phyloP scores from a whole-genome alignment of 2,113 vertebrate species.

The Psittacara wagleri region DNA sequence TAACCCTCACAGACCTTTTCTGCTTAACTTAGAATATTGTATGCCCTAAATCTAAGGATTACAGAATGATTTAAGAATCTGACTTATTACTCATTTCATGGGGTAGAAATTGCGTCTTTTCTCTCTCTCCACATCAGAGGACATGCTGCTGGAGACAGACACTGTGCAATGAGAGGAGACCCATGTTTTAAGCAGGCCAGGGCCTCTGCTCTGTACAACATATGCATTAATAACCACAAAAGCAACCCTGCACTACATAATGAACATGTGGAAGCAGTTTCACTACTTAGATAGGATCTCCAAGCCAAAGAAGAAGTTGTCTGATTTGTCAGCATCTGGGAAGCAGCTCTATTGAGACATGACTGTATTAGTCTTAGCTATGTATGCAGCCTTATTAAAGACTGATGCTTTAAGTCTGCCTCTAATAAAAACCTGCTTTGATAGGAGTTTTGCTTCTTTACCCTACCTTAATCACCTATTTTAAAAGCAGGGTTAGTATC shows the following conservation, averaged over 20 bases:
- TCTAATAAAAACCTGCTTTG: slow-evolving; percentile 37
- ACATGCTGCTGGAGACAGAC: neutral
- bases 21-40: slow-evolving; percentile 31
- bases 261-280: slow-evolving; percentile 67
- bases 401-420: slow-evolving; percentile 29
- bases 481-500: neutral
- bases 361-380: slow-evolving; percentile 18
- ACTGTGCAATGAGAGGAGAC: neutral
- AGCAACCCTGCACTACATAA: slow-evolving; percentile 21
- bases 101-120: neutral
- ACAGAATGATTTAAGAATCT: slow-evolving; percentile 47
- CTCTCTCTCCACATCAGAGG: slow-evolving; percentile 21
- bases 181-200: neutral
- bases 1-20: neutral
- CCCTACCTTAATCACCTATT: neutral
- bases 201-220: neutral
- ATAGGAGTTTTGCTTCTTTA: neutral
- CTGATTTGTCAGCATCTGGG: slow-evolving; percentile 68
- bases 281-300: neutral
- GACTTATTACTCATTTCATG: slow-evolving; percentile 15
- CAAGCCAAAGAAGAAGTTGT: slow-evolving; percentile 46
- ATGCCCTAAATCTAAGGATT: slow-evolving; percentile 17
- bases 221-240: slow-evolving; percentile 43
- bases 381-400: slow-evolving; percentile 38
- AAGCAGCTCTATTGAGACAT: slow-evolving; percentile 53